phyloP scores from a whole-genome alignment of 2,113 vertebrate species.

The Tamias sibiricus region DNA sequence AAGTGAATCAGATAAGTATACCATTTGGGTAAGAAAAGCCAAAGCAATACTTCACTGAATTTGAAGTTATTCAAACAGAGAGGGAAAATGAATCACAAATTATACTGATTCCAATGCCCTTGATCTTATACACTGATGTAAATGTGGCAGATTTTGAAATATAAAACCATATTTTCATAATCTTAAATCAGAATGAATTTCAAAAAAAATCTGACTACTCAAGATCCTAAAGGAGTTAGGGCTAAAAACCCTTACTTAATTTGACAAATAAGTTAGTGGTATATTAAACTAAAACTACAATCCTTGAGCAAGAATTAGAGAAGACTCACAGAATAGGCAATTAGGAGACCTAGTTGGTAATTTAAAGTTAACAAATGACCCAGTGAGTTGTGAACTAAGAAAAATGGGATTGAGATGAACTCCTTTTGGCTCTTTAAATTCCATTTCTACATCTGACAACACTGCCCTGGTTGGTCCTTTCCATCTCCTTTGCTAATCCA shows the following conservation, averaged over 20 bases:
- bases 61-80: conserved; percentile 74
- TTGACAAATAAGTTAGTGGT: conserved; percentile 14
- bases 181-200: conserved; percentile 64
- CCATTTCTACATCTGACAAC: neutral
- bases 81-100: conserved; percentile 72
- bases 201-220: neutral
- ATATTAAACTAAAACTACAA: conserved; percentile 55
- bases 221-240: conserved; percentile 42
- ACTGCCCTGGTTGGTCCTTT: neutral
- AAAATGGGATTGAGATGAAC: neutral
- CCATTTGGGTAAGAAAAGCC: conserved; percentile 77
- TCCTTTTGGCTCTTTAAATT: neutral
- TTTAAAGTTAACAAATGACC: neutral
- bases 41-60: conserved; percentile 76
- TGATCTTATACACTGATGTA: conserved; percentile 68
- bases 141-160: conserved; percentile 65
- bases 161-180: conserved; percentile 60
- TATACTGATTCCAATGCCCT: conserved; percentile 71
- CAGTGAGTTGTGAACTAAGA: neutral
- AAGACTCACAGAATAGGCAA: neutral
- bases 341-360: neutral
- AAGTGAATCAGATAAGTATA: conserved; percentile 79
- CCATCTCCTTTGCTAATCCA: neutral
- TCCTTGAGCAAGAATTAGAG: neutral
- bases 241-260: neutral